Percentiles rank a stretch among this genome's conserved stretches.
These are phyloP conservation scores for Drosophila insularis DNA, from an alignment of 1,140 invertebrate species.

Conservation along the genomic window DNA sequence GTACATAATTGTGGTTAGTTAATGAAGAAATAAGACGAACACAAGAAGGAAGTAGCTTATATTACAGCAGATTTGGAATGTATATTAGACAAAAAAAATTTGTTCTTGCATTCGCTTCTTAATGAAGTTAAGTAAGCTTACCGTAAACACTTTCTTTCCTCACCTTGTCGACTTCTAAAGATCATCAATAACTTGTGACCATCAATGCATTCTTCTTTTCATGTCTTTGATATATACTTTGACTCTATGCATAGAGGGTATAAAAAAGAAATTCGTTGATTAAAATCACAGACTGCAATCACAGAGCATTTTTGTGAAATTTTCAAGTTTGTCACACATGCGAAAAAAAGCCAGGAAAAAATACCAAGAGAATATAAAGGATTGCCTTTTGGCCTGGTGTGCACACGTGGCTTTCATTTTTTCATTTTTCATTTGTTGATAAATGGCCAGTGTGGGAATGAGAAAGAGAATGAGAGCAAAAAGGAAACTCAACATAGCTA, in stretches of 20 bases:
- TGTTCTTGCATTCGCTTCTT: no score
- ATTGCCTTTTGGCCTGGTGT: conserved; percentile 16
- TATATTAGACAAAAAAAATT: no score
- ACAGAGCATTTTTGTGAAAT: conserved; percentile 14
- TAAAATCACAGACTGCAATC: conserved; percentile 21
- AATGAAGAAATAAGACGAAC: no score
- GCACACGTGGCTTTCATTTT: conserved; percentile 14
- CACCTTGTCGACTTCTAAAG: no score
- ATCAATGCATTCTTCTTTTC: background rate
- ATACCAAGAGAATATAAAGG: background rate
- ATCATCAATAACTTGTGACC: no score
- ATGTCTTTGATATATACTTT: background rate
- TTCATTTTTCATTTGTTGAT: conserved; percentile 24
- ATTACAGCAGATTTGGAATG: no score
- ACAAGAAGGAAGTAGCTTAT: no score
- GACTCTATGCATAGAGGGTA: background rate
- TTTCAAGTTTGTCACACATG: conserved; percentile 18
- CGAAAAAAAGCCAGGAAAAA: background rate
- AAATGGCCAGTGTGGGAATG: background rate
- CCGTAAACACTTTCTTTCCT: no score
- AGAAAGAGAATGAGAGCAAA: conserved; percentile 8
- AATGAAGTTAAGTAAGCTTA: no score
- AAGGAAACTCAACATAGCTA: background rate
- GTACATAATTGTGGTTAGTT: no score
- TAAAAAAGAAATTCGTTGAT: conserved; percentile 10